Evolutionary conservation across 53 echinoderm and acorn worm genomes (phyloP).

Genomic region (Glandiceps talaboti): DNA sequence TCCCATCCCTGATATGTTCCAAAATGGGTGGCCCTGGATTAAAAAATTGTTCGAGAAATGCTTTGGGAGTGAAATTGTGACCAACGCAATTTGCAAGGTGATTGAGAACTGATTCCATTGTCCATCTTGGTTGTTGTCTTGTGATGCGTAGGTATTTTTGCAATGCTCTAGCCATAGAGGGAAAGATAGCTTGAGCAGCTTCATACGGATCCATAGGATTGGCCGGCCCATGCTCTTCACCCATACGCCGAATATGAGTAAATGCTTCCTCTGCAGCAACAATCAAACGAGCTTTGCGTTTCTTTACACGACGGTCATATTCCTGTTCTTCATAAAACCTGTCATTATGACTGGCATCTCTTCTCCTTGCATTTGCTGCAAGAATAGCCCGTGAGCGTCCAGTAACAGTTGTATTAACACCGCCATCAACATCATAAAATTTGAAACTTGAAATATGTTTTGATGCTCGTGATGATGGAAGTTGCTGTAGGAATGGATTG

Average conservation of each 20-base stretch:
- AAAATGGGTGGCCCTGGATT: conserved; percentile 67
- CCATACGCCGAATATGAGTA: conserved; percentile 88
- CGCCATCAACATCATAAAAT: conserved; percentile 84
- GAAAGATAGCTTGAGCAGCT: conserved; percentile 95
- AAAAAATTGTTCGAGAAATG: conserved; percentile 88
- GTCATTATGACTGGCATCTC: conserved; percentile 85
- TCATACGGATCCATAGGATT: conserved; percentile 92
- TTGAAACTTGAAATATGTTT: conserved; percentile 78
- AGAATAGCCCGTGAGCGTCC: conserved; percentile 82
- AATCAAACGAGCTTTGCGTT: conserved; percentile 63
- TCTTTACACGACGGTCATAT: conserved; percentile 82
- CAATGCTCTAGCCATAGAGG: conserved; percentile 82
- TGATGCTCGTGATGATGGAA: conserved; percentile 68
- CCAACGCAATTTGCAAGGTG: conserved; percentile 89
- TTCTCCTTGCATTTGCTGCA: conserved; percentile 68
- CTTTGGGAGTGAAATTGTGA: conserved; percentile 76
- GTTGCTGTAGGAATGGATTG: conserved; percentile 68
- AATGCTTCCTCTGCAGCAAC: conserved; percentile 90
- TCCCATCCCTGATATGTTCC: conserved; percentile 36
- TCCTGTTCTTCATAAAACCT: conserved; percentile 98
- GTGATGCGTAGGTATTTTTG: conserved; percentile 98
- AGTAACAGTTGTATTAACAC: conserved; percentile 60
- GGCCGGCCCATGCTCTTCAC: conserved; percentile 70
- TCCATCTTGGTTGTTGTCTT: conserved; percentile 89
- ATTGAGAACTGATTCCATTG: conserved; percentile 88